Conservation (phyloP, 2,797 vertebrate species). For the Carcharodon carcharias region DNA sequence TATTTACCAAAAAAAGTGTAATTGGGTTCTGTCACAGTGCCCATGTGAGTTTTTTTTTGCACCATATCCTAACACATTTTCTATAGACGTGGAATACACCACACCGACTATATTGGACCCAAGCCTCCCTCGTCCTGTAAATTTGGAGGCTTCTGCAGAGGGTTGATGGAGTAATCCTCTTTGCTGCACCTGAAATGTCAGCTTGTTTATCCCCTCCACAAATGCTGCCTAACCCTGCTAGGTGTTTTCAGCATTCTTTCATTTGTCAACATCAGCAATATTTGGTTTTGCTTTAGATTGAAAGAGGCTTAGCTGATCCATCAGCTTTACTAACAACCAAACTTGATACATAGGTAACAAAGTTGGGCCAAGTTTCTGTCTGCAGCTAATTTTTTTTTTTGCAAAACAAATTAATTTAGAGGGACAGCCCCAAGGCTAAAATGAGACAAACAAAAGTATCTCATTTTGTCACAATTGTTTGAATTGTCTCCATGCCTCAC, state of each 20-base stretch:
- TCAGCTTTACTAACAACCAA: not conserved
- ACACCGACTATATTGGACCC: not conserved
- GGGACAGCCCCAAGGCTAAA: not conserved
- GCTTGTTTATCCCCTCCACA: not conserved
- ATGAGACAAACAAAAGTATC: not conserved
- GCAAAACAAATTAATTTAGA: not conserved
- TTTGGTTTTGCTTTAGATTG: not conserved
- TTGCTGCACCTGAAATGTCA: not conserved
- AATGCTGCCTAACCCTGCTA: not conserved
- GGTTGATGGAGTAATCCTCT: not conserved
- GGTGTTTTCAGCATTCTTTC: not conserved
- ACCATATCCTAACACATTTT: not conserved
- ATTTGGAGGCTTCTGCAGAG: not conserved
- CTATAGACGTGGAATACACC: not conserved
- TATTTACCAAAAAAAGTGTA: not conserved
- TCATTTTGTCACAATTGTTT: not conserved
- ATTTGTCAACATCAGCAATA: not conserved
- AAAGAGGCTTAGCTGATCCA: not conserved
- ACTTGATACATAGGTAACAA: not conserved
- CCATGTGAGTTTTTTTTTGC: not conserved
- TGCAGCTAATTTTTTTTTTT: not conserved
- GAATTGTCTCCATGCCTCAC: not conserved
- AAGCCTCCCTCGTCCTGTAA: not conserved
- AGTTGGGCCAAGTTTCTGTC: not conserved
- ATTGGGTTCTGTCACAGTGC: not conserved